Conservation (phyloP, 2,797 vertebrate genomes). For the Florisuga fusca region DNA sequence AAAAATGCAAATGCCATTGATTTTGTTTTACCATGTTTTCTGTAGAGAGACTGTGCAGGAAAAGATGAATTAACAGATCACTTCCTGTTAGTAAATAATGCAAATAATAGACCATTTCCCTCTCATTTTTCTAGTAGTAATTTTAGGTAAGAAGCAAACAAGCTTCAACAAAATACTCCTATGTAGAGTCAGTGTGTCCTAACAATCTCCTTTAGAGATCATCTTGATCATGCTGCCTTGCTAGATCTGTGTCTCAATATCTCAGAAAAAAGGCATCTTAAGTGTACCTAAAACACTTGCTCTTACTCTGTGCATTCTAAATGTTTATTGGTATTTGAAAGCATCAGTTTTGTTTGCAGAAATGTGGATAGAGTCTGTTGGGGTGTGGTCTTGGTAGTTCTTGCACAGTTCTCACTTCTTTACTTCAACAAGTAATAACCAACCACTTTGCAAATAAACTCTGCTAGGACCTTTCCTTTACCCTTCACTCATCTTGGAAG, state of each 20-base stretch:
- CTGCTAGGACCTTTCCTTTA: neutral
- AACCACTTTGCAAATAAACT: neutral
- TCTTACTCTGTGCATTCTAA: neutral
- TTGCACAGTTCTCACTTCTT: neutral
- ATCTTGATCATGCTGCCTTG: neutral
- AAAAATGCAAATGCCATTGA: neutral
- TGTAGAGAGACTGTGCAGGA: neutral
- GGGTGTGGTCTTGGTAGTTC: neutral
- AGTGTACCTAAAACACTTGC: neutral
- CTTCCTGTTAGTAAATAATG: neutral
- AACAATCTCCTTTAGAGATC: neutral
- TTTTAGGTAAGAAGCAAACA: neutral
- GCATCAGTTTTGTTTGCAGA: neutral
- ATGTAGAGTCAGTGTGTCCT: neutral
- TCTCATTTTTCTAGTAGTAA: neutral
- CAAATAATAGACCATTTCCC: neutral
- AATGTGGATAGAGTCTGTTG: neutral
- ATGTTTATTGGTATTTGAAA: neutral
- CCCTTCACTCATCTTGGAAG: neutral
- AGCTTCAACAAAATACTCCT: neutral
- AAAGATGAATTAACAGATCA: neutral
- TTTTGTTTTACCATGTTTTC: neutral
- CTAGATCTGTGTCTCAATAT: neutral
- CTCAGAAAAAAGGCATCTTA: neutral
- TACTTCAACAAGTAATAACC: neutral